These are phyloP conservation scores for Paracanthobrama guichenoti DNA, from an alignment of 2,113 vertebrate genomes.

Conservation along the genomic window DNA sequence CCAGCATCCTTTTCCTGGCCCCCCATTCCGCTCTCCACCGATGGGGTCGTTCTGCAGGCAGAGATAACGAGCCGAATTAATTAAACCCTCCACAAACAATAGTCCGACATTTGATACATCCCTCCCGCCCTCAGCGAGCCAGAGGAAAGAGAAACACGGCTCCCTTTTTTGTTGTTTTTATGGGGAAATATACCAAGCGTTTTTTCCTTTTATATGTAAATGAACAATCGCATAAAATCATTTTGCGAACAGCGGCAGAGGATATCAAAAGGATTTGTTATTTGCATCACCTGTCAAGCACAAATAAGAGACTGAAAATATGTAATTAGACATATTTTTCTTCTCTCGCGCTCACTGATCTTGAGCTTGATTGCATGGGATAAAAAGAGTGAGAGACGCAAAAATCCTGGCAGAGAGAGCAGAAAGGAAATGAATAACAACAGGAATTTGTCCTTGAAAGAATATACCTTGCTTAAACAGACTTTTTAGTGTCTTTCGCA, in stretches of 20 bases:
- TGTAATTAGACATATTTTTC: conserved; percentile 67
- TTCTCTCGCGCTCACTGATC: conserved; percentile 63
- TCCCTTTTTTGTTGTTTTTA: conserved; percentile 55
- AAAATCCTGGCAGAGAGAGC: background rate
- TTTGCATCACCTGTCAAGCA: conserved; percentile 58
- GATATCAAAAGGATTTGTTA: conserved; percentile 65
- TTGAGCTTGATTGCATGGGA: conserved; percentile 57
- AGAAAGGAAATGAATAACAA: background rate
- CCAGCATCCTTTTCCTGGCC: conserved; percentile 20
- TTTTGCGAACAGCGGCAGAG: conserved; percentile 44
- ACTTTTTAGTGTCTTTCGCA: background rate
- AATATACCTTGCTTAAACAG: background rate
- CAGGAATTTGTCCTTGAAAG: conserved; percentile 62
- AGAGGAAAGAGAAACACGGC: conserved; percentile 58
- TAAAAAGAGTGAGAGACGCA: conserved; percentile 21
- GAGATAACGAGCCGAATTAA: conserved; percentile 75
- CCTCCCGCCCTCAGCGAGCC: conserved; percentile 38
- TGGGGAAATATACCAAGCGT: conserved; percentile 40
- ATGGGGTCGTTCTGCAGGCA: conserved; percentile 63
- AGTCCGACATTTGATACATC: conserved; percentile 69
- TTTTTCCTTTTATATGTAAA: conserved; percentile 71
- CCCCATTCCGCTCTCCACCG: conserved; percentile 64
- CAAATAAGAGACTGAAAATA: conserved; percentile 66
- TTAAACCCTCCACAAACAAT: conserved; percentile 72
- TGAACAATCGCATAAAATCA: conserved; percentile 31